Base-by-base conservation (phyloP, 1,140 invertebrate genomes). In the Luehdorfia chinensis region DNA sequence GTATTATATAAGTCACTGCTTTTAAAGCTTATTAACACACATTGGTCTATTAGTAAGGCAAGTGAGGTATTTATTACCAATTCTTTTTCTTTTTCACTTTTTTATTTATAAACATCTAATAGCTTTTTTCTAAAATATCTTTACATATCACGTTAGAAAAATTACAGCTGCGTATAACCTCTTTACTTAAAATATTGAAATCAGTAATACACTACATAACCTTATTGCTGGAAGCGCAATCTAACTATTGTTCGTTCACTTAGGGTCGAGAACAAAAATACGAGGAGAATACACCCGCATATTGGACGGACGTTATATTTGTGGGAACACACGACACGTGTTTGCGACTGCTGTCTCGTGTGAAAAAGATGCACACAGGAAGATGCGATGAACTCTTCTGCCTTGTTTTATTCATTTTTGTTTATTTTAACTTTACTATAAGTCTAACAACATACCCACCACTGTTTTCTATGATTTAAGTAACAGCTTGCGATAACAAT, bases 321-420 rank as follows among this genome's bases (percentile, higher is more conserved):
- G 58, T 68, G 65, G 58, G 68, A 66, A 63, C 57, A 48, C 36
- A 27, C 44, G 44, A 67, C 71, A 74, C 71, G 71, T 74, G 70
- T 70, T 44, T 27, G n/a, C 34, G 19, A 21, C 19, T 21, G n/a
- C 19, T 66, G 50, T 46, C 32, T 63, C 66, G 62, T 74, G 71
- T 71, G 66, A 66, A 66, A 65, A 52, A 60, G 61, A 62, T 55
- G 56, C 50, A 62, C 25, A 48, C 55, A 65, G 66, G 60, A 59
- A 70, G 61, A 59, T 46, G 44, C 31, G 31, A 33, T 49, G 34
- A 39, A 58, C 30, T 62, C 52, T 52, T 61, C 45, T 33, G 41
- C 43, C 58, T 66, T 61, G 59, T 52, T 47, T 46, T 47, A 41
- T 25, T 33, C 19, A 46, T 33, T 46, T 25, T n/a, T 31, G 15